phyloP scores from a whole-genome alignment of 2,113 vertebrate species.

The Heliornis fulica region DNA sequence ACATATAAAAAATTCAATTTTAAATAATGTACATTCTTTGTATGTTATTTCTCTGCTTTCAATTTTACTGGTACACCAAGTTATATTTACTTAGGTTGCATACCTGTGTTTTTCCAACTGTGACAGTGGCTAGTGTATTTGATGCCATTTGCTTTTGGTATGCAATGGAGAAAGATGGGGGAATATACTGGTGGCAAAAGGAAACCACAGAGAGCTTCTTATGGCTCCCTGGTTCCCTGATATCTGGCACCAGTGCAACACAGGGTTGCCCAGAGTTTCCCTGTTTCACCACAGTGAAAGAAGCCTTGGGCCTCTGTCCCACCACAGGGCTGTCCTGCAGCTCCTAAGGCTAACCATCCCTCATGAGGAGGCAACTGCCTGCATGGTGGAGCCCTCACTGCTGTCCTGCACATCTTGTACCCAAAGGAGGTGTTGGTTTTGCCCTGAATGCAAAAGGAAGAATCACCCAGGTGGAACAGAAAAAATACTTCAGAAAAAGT shows the following conservation, averaged over 20 bases:
- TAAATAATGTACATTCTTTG: slow-evolving; percentile 46
- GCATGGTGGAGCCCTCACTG: neutral
- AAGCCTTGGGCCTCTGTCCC: neutral
- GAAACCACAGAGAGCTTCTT: neutral
- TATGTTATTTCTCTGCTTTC: slow-evolving; percentile 26
- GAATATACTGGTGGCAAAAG: neutral
- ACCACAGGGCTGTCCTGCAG: neutral
- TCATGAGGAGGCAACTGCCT: neutral
- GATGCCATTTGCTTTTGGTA: neutral
- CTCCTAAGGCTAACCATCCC: neutral
- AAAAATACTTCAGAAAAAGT: neutral
- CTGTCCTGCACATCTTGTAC: neutral
- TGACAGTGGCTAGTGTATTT: neutral
- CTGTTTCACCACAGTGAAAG: neutral
- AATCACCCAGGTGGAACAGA: neutral
- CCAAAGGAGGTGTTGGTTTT: neutral
- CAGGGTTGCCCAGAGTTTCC: neutral
- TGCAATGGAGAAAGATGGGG: neutral
- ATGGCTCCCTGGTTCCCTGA: neutral
- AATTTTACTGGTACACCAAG: neutral
- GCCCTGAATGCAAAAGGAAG: neutral
- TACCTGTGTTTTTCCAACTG: neutral
- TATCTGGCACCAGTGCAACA: rapidly evolving
- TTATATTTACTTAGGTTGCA: neutral
- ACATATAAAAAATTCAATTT: slow-evolving; percentile 56